A percentile compares a stretch with the other conserved stretches of the same genome.
phyloP scores from a whole-genome alignment of 2,797 vertebrate species.

The Rhinichthys osculus region DNA sequence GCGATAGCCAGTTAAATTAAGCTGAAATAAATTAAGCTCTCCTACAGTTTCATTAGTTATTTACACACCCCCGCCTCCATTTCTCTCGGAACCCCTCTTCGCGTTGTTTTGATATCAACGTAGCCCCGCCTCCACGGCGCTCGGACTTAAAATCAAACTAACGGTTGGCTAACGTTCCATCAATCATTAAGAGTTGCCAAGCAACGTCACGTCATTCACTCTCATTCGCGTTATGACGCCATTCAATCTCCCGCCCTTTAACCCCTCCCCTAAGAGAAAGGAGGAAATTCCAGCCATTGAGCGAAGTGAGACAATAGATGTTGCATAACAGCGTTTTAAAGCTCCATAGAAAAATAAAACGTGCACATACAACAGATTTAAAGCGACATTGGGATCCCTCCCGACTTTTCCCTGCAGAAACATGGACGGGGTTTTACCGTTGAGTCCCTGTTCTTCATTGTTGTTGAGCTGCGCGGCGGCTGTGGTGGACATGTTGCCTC shows the following conservation, averaged over 20 bases:
- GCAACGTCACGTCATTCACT: background rate
- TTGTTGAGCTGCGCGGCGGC: slow-evolving; percentile 80
- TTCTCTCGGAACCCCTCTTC: slow-evolving; percentile 64
- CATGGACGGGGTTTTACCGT: slow-evolving; percentile 71
- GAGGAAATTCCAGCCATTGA: slow-evolving; percentile 73
- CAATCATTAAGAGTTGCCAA: slow-evolving; percentile 59
- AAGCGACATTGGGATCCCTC: background rate
- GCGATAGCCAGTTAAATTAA: background rate
- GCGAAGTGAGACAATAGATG: slow-evolving; percentile 71
- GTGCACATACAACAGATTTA: no score
- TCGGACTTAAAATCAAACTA: background rate
- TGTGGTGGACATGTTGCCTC: slow-evolving; percentile 81
- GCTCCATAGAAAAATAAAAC: background rate
- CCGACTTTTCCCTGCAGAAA: background rate
- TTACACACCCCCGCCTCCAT: slow-evolving; percentile 53
- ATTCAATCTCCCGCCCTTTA: slow-evolving; percentile 49
- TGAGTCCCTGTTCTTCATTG: slow-evolving; percentile 81
- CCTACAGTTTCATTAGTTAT: slow-evolving; percentile 42
- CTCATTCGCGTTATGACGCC: slow-evolving; percentile 66
- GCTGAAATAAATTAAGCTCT: background rate
- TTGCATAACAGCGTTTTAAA: slow-evolving; percentile 39
- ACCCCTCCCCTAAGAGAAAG: slow-evolving; percentile 64
- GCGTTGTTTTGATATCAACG: slow-evolving; percentile 78
- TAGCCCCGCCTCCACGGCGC: slow-evolving; percentile 63
- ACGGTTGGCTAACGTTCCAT: slow-evolving; percentile 65